Evolutionary conservation across 2,797 vertebrate genomes (phyloP).

Genomic region (Sylvilagus floridanus): DNA sequence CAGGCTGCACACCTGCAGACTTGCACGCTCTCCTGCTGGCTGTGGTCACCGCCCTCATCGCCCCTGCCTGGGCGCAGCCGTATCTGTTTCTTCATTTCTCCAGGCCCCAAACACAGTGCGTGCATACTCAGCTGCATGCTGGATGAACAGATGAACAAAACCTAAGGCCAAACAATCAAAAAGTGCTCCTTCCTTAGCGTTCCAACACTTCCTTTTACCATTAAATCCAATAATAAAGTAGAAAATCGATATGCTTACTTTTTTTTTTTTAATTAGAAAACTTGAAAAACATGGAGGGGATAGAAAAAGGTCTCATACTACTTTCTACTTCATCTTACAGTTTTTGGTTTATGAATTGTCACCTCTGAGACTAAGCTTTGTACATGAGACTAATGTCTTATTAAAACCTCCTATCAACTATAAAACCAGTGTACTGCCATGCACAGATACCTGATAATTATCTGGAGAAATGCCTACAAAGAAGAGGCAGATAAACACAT

Average conservation of each 20-base stretch:
- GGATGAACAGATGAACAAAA: slow-evolving; percentile 21
- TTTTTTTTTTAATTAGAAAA: not conserved
- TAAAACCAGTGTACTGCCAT: not conserved
- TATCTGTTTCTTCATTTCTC: not conserved
- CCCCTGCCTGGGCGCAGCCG: not conserved
- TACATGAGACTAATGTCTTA: not conserved
- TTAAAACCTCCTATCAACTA: not conserved
- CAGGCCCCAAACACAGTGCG: not conserved
- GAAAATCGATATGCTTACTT: not conserved
- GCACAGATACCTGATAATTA: not conserved
- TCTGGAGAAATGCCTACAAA: not conserved
- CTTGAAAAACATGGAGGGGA: not conserved
- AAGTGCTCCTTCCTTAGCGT: not conserved
- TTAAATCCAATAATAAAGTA: not conserved
- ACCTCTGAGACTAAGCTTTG: not conserved
- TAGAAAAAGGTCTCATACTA: not conserved
- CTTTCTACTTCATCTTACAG: not conserved
- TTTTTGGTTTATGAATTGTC: not conserved
- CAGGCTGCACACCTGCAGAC: rapidly evolving
- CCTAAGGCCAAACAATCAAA: not conserved
- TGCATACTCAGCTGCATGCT: not conserved
- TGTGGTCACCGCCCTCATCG: not conserved
- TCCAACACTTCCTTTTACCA: not conserved
- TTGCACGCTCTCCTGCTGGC: not conserved
- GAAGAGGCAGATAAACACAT: not conserved